Conservation (phyloP, 2,888 invertebrate species). For the Halictus quadricinctus region DNA sequence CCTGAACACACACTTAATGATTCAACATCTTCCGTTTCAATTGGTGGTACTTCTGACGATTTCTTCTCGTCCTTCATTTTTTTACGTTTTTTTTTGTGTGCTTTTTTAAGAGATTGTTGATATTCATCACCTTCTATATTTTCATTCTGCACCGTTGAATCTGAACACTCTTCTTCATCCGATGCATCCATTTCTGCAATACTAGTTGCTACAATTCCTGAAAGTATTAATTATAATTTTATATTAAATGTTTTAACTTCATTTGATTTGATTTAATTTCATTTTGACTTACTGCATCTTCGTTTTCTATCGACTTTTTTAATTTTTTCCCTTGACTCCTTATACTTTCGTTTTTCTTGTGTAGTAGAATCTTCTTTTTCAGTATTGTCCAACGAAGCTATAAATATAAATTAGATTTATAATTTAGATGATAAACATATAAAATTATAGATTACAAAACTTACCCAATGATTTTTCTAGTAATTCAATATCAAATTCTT, state of each 20-base stretch:
- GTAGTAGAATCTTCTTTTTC: slow-evolving; percentile 52
- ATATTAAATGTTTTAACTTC: background rate
- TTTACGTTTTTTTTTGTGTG: slow-evolving; percentile 25
- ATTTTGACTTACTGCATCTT: slow-evolving; percentile 58
- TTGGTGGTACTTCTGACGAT: background rate
- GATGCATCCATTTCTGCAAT: slow-evolving; percentile 78
- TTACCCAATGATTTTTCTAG: slow-evolving; percentile 85
- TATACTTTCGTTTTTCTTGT: slow-evolving; percentile 59
- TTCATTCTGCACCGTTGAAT: slow-evolving; percentile 9
- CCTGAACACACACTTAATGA: slow-evolving; percentile 50
- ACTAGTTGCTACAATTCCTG: slow-evolving; percentile 68
- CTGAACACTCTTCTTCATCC: slow-evolving; percentile 60
- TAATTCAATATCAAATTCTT: slow-evolving; percentile 87
- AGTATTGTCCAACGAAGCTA: slow-evolving; percentile 72
- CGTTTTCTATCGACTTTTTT: slow-evolving; percentile 53
- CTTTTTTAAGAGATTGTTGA: slow-evolving; percentile 24
- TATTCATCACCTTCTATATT: slow-evolving; percentile 13
- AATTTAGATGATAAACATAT: background rate
- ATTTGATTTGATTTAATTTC: background rate
- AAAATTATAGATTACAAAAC: slow-evolving; percentile 20
- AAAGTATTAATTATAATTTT: slow-evolving; percentile 20
- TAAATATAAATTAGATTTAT: slow-evolving; percentile 26
- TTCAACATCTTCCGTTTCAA: slow-evolving; percentile 59
- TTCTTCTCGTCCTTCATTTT: slow-evolving; percentile 50
- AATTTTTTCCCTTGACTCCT: slow-evolving; percentile 38